Evolutionary conservation across 1,140 invertebrate species (phyloP), one percentile per base, ranked within the genome.

Genomic region (Tribolium madens): DNA sequence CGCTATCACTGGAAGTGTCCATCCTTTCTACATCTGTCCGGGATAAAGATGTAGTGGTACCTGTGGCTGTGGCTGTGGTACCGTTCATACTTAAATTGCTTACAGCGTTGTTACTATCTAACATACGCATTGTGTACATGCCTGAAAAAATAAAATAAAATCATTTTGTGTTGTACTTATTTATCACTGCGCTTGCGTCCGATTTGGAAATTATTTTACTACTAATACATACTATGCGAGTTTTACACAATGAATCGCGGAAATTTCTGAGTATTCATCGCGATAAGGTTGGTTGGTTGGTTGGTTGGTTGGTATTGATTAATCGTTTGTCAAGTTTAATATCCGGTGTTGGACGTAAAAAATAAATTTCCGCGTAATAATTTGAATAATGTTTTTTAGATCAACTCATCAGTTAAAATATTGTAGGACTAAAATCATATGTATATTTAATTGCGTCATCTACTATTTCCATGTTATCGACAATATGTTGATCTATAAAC

Each of bases 61-160:
- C 80, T 3, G 80, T 77, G 9, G 86, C 83, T 36, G 83, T 78
- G 70, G 84, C 80, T 3, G 80, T 77, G 9, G 86, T 83, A 50
- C 87, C 87, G 60, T 76, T 83, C 79, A 83, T 84, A 76, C 82
- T 82, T 14, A 85, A 69, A 53, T 84, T 85, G 76, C 84, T 87
- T 4, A 87, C 87, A 7, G 86, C 83, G 76, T 88, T 88, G 79
- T 89, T 90, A 80, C 86, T 87, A 72, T 95, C 94, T 87, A 95
- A 86, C 92, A 95, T 93, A 5, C 94, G 89, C 92, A 94, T 94
- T 3, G 92, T 92, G 86, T 95, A 95, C 91, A 95, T 94, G 60
- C 93, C 94, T 95, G 86, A 0, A 89, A 89, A n/a, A 64, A 12
- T 33, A 48, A 2, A 13, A 73, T 33, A 7, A 12, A 52, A 31